These are phyloP conservation scores for Ochotona princeps DNA, from an alignment of 2,113 vertebrate species.

Conservation along the genomic window DNA sequence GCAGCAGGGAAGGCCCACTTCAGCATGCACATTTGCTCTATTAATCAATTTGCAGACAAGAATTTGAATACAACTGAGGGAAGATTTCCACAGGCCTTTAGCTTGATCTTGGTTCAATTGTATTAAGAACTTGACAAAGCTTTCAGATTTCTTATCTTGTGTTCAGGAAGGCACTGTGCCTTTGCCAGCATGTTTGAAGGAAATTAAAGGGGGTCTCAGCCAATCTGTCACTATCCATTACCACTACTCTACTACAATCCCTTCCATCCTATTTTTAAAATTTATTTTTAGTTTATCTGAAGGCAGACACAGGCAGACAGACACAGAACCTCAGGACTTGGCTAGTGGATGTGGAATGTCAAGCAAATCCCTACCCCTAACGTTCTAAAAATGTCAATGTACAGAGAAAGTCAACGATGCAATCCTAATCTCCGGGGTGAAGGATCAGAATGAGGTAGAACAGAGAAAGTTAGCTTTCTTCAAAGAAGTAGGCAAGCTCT, in stretches of 20 bases:
- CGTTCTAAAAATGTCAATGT: not conserved
- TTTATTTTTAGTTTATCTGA: no score
- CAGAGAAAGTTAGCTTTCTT: not conserved
- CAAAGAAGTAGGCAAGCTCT: not conserved
- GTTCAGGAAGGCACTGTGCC: not conserved
- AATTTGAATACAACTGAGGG: slow-evolving; percentile 1
- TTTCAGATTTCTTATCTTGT: slow-evolving; percentile 12
- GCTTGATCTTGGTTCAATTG: not conserved
- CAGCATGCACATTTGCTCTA: not conserved
- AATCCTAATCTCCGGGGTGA: not conserved
- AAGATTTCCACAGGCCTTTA: not conserved
- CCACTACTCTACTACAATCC: not conserved
- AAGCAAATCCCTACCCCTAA: no score
- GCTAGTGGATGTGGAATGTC: no score
- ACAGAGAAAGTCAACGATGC: not conserved
- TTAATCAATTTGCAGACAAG: not conserved
- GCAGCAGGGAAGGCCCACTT: not conserved
- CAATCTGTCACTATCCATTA: not conserved
- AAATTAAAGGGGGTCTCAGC: not conserved
- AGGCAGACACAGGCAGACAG: no score
- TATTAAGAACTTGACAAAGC: not conserved
- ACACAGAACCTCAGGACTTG: no score
- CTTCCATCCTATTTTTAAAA: not conserved
- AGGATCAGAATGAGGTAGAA: not conserved
- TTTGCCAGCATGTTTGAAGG: not conserved